These are phyloP conservation scores for Hoplodrina ambigua DNA, from an alignment of 2,888 invertebrate genomes.

Conservation along the genomic window DNA sequence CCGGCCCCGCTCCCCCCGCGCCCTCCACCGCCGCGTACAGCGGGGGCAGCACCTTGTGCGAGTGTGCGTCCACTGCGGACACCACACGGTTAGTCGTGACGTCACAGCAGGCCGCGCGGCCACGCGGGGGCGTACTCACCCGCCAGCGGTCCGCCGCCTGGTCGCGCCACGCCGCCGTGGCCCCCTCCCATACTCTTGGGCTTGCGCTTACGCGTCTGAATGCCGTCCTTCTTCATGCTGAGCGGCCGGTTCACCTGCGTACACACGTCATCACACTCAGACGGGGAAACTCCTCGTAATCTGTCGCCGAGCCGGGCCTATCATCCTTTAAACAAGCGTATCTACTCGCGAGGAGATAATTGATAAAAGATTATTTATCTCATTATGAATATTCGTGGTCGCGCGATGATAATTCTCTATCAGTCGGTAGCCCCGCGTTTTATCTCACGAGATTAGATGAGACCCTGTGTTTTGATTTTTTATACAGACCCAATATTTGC, in stretches of 20 bases:
- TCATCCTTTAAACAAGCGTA: conserved; percentile 90
- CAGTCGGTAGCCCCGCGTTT: conserved; percentile 90
- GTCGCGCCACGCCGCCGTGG: conserved; percentile 74
- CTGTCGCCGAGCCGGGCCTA: conserved; percentile 82
- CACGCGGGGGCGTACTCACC: conserved; percentile 76
- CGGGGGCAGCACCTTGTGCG: conserved; percentile 87
- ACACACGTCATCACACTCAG: conserved; percentile 55
- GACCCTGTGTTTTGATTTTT: conserved; percentile 90
- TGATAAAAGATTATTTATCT: conserved; percentile 91
- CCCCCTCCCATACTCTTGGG: conserved; percentile 92
- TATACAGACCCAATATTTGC: conserved; percentile 88
- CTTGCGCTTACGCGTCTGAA: conserved; percentile 98
- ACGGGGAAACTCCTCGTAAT: conserved; percentile 85
- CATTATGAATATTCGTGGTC: conserved; percentile 90
- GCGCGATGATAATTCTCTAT: conserved; percentile 88
- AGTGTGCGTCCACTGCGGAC: conserved; percentile 84
- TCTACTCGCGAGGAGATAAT: conserved; percentile 88
- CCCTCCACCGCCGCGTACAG: conserved; percentile 86
- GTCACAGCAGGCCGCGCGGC: conserved; percentile 48
- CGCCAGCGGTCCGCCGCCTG: conserved; percentile 75
- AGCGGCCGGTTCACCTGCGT: conserved; percentile 97
- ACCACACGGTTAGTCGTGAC: conserved; percentile 69
- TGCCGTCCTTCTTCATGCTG: conserved; percentile 99
- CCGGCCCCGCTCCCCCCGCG: conserved; percentile 61
- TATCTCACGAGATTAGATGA: conserved; percentile 90